Percentiles rank a stretch among this genome's conserved stretches.
Conservation (phyloP, 2,797 vertebrate species). For the Hippoglossus hippoglossus region DNA sequence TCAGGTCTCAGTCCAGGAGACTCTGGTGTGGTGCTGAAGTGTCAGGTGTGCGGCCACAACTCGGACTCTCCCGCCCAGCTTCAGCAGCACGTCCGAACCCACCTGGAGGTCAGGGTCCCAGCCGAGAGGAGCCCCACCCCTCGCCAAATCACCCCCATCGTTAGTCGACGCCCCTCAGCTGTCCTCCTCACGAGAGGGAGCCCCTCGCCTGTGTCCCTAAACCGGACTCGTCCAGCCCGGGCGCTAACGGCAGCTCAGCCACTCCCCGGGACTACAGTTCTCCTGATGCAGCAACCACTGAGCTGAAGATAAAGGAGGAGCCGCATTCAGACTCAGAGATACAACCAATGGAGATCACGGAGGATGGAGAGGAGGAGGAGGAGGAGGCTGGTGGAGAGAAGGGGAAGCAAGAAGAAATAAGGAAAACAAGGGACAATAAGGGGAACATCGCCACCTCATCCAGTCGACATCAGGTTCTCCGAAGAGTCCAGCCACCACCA, state of each 20-base stretch:
- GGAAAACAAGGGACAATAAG: constrained; percentile 18
- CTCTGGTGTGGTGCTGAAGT: constrained; percentile 85
- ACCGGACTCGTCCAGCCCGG: constrained; percentile 80
- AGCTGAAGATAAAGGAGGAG: constrained; percentile 89
- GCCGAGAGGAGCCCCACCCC: constrained; percentile 74
- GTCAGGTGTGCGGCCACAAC: constrained; percentile 87
- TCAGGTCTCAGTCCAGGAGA: constrained; percentile 86
- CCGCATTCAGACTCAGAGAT: constrained; percentile 81
- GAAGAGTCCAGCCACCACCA: constrained; percentile 78
- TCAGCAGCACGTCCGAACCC: constrained; percentile 90
- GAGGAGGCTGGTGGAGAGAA: constrained; percentile 34
- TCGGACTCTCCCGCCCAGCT: constrained; percentile 87
- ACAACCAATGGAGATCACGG: constrained; percentile 55
- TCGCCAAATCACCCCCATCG: constrained; percentile 71
- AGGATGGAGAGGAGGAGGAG: constrained; percentile 52
- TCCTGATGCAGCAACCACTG: constrained; percentile 27
- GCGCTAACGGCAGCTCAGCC: constrained; percentile 82
- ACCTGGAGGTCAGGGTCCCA: constrained; percentile 80
- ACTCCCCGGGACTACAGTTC: constrained; percentile 71
- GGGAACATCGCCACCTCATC: constrained; percentile 16
- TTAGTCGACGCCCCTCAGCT: constrained; percentile 59
- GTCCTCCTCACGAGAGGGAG: constrained; percentile 75
- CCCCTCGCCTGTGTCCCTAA: constrained; percentile 72
- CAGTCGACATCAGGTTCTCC: constrained; percentile 84
- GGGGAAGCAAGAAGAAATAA: constrained; percentile 35